A percentile compares a stretch with the other conserved stretches of the same genome.
Evolutionary conservation across 2,888 invertebrate genomes (phyloP).

Genomic region (Zygothrica quintamaculata): DNA sequence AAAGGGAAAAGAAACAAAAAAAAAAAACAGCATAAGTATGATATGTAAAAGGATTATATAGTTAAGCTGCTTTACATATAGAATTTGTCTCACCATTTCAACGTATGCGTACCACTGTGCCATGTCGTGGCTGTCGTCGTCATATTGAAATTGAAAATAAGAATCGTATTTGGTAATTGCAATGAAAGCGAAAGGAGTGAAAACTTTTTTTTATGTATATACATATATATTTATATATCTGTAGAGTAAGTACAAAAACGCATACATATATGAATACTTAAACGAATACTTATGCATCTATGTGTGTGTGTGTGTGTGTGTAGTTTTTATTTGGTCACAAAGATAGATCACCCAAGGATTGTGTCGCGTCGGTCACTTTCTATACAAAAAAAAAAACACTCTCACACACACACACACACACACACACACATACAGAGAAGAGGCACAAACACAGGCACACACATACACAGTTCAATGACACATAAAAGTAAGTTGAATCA

Average conservation of each 20-base stretch:
- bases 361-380: constrained; percentile 64
- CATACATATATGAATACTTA: not conserved
- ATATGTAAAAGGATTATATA: no score
- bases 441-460: constrained; percentile 11
- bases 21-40: no score
- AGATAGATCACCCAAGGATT: constrained; percentile 77
- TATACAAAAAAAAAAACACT: constrained; percentile 47
- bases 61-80: no score
- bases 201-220: constrained; percentile 67
- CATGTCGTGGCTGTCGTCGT: constrained; percentile 70
- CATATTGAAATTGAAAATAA: constrained; percentile 80
- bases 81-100: constrained; percentile 19
- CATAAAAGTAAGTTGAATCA: constrained; percentile 44
- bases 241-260: constrained; percentile 39
- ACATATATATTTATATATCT: no score
- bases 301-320: constrained; percentile 33
- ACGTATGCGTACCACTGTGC: constrained; percentile 41
- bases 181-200: constrained; percentile 79
- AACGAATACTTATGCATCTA: constrained; percentile 7
- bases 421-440: constrained; percentile 1
- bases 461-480: constrained; percentile 53
- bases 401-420: constrained; percentile 8
- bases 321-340: constrained; percentile 72
- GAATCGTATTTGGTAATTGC: constrained; percentile 79
- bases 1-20: no score